Evolutionary conservation across 1,140 invertebrate species (phyloP).

Genomic region (Neotoxoptera formosana): DNA sequence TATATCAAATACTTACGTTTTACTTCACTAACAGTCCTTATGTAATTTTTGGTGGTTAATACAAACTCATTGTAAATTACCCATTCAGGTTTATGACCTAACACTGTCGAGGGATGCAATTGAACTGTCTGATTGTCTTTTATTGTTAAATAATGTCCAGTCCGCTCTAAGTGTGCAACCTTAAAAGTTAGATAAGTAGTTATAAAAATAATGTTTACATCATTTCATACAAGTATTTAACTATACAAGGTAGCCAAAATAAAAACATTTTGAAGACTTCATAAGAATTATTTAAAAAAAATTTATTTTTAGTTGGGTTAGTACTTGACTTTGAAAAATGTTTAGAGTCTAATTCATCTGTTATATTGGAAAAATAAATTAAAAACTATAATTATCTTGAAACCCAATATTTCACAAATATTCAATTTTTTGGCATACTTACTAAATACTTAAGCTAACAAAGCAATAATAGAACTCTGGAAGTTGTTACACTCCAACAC

Average conservation of each 20-base stretch:
- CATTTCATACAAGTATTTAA: neutral
- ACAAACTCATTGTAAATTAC: conserved; percentile 99
- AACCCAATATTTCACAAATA: neutral
- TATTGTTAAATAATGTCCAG: conserved; percentile 96
- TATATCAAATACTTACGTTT: conserved; percentile 81
- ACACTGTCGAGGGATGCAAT: conserved; percentile 96
- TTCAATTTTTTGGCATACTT: neutral
- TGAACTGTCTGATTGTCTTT: conserved; percentile 99
- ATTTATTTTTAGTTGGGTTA: neutral
- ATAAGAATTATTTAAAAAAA: neutral
- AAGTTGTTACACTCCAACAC: neutral
- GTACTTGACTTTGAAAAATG: too few species aligned
- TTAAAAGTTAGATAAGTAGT: conserved; percentile 63
- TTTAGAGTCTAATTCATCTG: neutral
- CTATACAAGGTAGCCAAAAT: neutral
- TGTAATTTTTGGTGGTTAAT: conserved; percentile 99
- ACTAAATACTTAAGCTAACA: neutral
- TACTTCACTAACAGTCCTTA: conserved; percentile 97
- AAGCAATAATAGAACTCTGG: neutral
- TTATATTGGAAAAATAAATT: neutral
- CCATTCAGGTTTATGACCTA: conserved; percentile 99
- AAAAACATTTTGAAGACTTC: too few species aligned
- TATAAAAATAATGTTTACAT: conserved; percentile 32
- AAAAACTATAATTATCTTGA: neutral
- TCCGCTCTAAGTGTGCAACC: conserved; percentile 94